A percentile compares a stretch with the other conserved stretches of the same genome.
These are phyloP conservation scores for Lampris megalopsis DNA, from an alignment of 2,113 vertebrate genomes.

Conservation along the genomic window DNA sequence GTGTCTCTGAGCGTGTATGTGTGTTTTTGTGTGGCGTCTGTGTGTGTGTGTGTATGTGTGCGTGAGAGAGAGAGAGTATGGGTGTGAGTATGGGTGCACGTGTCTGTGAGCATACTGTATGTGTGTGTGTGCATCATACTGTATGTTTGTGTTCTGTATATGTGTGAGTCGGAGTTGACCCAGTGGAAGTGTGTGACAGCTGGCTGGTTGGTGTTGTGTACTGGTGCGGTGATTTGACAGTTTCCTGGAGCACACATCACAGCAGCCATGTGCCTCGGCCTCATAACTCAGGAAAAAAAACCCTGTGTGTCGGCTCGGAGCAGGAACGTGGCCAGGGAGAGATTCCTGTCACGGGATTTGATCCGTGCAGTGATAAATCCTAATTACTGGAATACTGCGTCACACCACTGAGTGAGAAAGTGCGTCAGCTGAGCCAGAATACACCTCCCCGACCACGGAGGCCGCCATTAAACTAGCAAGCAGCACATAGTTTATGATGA, in stretches of 20 bases:
- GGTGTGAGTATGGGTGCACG: neutral
- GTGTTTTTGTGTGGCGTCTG: neutral
- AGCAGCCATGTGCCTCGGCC: conserved; percentile 43
- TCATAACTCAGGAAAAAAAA: conserved; percentile 68
- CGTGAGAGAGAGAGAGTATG: neutral
- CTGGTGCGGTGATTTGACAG: conserved; percentile 79
- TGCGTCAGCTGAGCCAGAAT: neutral
- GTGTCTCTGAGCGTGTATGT: neutral
- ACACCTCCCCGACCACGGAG: neutral
- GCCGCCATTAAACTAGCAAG: neutral
- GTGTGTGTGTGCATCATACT: neutral
- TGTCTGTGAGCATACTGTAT: neutral
- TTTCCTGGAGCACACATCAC: conserved; percentile 53
- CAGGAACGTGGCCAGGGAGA: conserved; percentile 13
- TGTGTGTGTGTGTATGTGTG: neutral
- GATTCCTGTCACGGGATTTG: conserved; percentile 21
- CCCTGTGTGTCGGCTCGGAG: neutral
- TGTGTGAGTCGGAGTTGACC: neutral
- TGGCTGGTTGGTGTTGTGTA: conserved; percentile 69
- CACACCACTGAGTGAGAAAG: conserved; percentile 12
- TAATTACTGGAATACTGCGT: conserved; percentile 1
- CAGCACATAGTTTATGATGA: neutral
- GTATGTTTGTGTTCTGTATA: too few species aligned
- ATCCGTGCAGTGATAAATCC: conserved; percentile 24
- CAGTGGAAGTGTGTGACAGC: neutral